Percentiles rank a stretch among this genome's conserved stretches.
Evolutionary conservation across 1,140 invertebrate genomes (phyloP).

Genomic region (Papilio aristodemus): DNA sequence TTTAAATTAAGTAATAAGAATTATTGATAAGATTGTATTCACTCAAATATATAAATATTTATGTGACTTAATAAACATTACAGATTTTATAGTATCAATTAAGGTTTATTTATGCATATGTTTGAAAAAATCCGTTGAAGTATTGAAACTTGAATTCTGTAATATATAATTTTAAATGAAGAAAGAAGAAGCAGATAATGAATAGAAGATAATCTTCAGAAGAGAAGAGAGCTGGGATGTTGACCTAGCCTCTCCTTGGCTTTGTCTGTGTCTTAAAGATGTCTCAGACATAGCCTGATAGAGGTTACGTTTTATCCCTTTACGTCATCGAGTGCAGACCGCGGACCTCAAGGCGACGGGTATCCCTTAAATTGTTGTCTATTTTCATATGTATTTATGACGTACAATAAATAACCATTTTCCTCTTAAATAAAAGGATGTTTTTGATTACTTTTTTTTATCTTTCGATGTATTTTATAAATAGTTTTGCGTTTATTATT

Average conservation of each 20-base stretch:
- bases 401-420: too few relatives aligned
- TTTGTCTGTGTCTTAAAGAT: constrained; percentile 72
- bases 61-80: too few relatives aligned
- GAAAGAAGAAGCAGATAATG: background rate
- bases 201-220: background rate
- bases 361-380: too few relatives aligned
- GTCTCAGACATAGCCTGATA: constrained; percentile 79
- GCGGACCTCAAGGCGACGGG: background rate
- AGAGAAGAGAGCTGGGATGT: constrained; percentile 45
- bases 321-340: constrained; percentile 26
- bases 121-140: too few relatives aligned
- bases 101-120: too few relatives aligned
- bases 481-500: too few relatives aligned
- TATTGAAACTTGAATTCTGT: background rate
- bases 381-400: too few relatives aligned
- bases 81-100: too few relatives aligned
- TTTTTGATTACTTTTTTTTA: too few relatives aligned
- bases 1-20: constrained; percentile 16
- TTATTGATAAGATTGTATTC: constrained; percentile 2
- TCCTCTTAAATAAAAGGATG: too few relatives aligned
- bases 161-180: background rate
- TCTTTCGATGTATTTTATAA: too few relatives aligned
- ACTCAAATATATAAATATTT: background rate
- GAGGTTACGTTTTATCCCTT: constrained; percentile 77
- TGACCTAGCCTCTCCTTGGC: constrained; percentile 80